Conservation (phyloP, 1,140 invertebrate species). For the Heterodera carotae region DNA sequence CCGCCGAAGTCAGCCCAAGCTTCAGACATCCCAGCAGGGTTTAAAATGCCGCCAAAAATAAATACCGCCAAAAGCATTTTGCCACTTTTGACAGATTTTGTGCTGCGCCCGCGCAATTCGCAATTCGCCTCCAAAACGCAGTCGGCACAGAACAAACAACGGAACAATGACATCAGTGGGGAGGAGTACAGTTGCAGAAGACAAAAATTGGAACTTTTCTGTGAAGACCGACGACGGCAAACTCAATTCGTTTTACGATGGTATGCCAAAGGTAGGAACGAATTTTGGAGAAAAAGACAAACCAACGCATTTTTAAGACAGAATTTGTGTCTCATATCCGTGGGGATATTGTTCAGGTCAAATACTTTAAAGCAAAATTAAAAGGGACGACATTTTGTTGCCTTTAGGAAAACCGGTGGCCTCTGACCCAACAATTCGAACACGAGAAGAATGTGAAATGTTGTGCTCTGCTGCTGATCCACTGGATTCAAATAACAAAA, state of each 20-base stretch:
- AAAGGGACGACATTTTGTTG: not conserved
- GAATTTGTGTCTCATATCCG: constrained; percentile 40
- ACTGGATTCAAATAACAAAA: not conserved
- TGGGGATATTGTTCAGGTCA: constrained; percentile 45
- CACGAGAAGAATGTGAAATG: constrained; percentile 41
- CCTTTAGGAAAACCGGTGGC: constrained; percentile 33
- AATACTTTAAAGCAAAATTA: not conserved
- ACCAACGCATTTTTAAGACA: constrained; percentile 17
- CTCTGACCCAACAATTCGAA: constrained; percentile 39
- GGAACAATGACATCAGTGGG: constrained; percentile 11
- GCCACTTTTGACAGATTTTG: not conserved
- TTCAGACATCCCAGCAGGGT: constrained; percentile 5
- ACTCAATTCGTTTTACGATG: constrained; percentile 46
- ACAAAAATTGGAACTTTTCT: constrained; percentile 27
- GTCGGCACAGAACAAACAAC: not conserved
- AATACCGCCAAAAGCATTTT: not conserved
- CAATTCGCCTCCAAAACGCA: not conserved
- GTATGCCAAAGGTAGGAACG: constrained; percentile 18
- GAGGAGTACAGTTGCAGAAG: constrained; percentile 32
- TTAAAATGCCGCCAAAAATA: constrained; percentile 3
- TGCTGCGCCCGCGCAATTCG: not conserved
- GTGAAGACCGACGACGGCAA: constrained; percentile 25
- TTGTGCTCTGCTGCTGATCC: constrained; percentile 23
- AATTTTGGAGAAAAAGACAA: not conserved
- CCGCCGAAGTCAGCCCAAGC: constrained; percentile 14